Base-by-base conservation (phyloP, 2,113 vertebrate species). In the Oncorhynchus nerka region DNA sequence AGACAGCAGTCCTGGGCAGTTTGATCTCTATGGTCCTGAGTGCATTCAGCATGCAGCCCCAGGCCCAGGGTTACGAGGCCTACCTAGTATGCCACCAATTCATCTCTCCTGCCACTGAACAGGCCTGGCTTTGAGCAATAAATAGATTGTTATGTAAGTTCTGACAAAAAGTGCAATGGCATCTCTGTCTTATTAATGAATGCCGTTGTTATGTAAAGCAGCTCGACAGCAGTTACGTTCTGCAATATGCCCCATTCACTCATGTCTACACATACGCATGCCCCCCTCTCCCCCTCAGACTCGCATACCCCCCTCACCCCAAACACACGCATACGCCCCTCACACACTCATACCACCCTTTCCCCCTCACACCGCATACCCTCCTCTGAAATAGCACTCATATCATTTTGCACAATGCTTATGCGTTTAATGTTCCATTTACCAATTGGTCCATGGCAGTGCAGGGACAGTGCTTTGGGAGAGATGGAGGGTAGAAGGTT, bases 171-270 rank as follows among this genome's bases (percentile, higher is more conserved):
- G 73, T 7, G 8, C 39, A 70, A 45, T 69, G 39, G 77, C 70
- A 81, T 80, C 67, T 76, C 74, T 71, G 26, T 70, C 39, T 70
- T 70, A 81, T 70, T 84, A 76, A 83, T 83, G 68, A 39, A 79
- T 76, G 57, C 51, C 57, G 28, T 32, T 12, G 72, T 84, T 81
- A 68, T 32, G 68, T 75, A 79, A 84, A 68, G 68, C 59, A 32
- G 22, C 70, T 68, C 16, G 51, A 4, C 51, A 45, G 39, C 8
- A 12, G 39, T 45, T 45, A 45, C 9, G 2, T 45, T 45, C 39
- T 11, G 39, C 39, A 45, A 45, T 45, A 11, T 45, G 9, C 39
- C 39, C 39, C 39, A 45, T 45, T 45, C 9, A 45, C 39, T 12
- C 39, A 45, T 45, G 39, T 45, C 39, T 45, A 12, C 39, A 11